Base-by-base conservation (phyloP, 2,888 invertebrate genomes). In the Limnephilus lunatus region DNA sequence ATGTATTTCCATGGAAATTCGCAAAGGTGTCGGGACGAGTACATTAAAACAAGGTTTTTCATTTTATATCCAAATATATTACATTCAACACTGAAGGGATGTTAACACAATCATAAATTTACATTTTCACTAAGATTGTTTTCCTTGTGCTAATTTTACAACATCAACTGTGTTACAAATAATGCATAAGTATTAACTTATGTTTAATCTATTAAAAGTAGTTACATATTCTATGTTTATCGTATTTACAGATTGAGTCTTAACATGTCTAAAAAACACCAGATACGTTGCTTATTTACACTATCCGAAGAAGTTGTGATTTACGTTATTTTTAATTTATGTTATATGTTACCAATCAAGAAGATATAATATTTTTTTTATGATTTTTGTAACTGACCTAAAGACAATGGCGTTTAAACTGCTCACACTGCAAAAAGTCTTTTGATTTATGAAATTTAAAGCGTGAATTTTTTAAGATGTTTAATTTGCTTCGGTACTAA, bases 31-130 rank as follows among this genome's bases (percentile, higher is more conserved):
- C 15, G 31, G 82, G 32, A 32, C 14, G 30, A 83, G 32, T 83
- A 85, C 9, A 88, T 68, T 89, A 90, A 91, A 90, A 91, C 92
- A 91, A 68, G 14, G 31, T 31, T 68, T 86, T 86, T 85, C 90
- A 93, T 93, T 93, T 93, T 93, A 53, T 93, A 93, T 92, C 89
- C 93, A 93, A 93, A 93, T 93, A 93, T 93, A 93, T n/a, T n/a
- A n/a, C n/a, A n/a, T 93, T 93, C 93, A 93, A 93, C 93, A 93
- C 93, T 93, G 93, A 93, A 85, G 89, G 90, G 90, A 93, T 93
- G 93, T 91, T 91, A 92, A 93, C 90, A 91, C 91, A 89, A 91
- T 89, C 85, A 89, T 89, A 93, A 91, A 90, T 92, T 89, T 91
- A 93, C 91, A 93, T 81, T 93, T 88, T 91, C 86, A 83, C 91